These are phyloP conservation scores for Meliscaeva auricollis DNA, from an alignment of 2,888 invertebrate species.

Conservation along the genomic window DNA sequence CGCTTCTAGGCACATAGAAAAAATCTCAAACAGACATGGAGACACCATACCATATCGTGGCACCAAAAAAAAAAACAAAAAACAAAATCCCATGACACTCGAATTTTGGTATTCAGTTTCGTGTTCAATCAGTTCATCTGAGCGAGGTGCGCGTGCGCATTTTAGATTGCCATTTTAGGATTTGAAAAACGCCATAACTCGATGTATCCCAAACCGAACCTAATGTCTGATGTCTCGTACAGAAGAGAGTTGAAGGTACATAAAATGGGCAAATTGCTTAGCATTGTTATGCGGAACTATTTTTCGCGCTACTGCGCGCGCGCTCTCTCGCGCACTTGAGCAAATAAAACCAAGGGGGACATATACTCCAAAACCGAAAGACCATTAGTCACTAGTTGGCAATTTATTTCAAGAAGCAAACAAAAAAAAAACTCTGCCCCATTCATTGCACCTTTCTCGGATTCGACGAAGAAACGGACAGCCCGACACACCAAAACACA, in stretches of 20 bases:
- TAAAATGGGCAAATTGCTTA: slow-evolving; percentile 66
- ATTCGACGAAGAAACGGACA: background rate
- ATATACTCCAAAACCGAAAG: slow-evolving; percentile 22
- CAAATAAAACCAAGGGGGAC: slow-evolving; percentile 18
- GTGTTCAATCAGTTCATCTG: slow-evolving; percentile 75
- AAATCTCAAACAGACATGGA: slow-evolving; percentile 15
- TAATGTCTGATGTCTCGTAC: background rate
- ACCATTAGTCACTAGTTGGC: slow-evolving; percentile 76
- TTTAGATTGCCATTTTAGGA: slow-evolving; percentile 71
- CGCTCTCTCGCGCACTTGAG: slow-evolving; percentile 45
- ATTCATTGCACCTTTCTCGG: slow-evolving; percentile 63
- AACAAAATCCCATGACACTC: slow-evolving; percentile 60
- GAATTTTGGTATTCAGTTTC: slow-evolving; percentile 66
- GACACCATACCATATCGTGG: slow-evolving; percentile 15
- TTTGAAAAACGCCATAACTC: slow-evolving; percentile 47
- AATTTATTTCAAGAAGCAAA: slow-evolving; percentile 64
- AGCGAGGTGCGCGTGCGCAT: slow-evolving; percentile 75
- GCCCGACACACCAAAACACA: background rate
- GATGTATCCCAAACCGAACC: background rate
- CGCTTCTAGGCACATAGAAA: background rate
- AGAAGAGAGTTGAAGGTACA: slow-evolving; percentile 12
- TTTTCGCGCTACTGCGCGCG: no score
- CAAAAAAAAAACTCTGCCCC: slow-evolving; percentile 12
- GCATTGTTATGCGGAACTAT: slow-evolving; percentile 71
- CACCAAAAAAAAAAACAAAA: background rate